Evolutionary conservation across 2,113 vertebrate species (phyloP).

Genomic region (Macaca mulatta): DNA sequence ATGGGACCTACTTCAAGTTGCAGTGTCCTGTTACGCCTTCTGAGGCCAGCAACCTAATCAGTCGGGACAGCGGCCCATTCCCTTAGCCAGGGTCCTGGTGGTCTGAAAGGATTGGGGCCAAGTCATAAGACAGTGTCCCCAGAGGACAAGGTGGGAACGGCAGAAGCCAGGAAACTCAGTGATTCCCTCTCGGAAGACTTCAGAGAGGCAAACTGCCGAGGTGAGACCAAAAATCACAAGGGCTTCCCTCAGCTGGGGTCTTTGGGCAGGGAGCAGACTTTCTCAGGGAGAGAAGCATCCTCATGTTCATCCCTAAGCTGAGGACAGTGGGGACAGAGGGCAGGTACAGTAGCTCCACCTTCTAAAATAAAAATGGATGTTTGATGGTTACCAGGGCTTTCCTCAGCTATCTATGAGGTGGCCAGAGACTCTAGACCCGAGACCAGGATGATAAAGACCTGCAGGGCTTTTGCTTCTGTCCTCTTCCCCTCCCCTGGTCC

Average conservation of each 20-base stretch:
- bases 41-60: not conserved
- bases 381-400: not conserved
- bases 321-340: not conserved
- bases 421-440: not conserved
- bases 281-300: not conserved
- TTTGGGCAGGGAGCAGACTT: not conserved
- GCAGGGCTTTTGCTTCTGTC: not conserved
- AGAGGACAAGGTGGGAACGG: slow-evolving; percentile 13
- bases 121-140: not conserved
- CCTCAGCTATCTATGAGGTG: not conserved
- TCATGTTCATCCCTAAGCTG: not conserved
- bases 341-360: not conserved
- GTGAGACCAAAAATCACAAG: not conserved
- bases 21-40: not conserved
- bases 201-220: not conserved
- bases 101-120: not conserved
- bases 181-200: not conserved
- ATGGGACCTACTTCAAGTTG: not conserved
- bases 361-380: slow-evolving; percentile 16
- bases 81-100: not conserved
- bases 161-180: not conserved
- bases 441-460: not conserved
- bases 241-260: not conserved
- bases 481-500: not conserved
- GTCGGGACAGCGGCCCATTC: not conserved